These are phyloP conservation scores for Gnathonemus echidnorhynchus DNA, from an alignment of 2,113 vertebrate genomes.

Conservation along the genomic window DNA sequence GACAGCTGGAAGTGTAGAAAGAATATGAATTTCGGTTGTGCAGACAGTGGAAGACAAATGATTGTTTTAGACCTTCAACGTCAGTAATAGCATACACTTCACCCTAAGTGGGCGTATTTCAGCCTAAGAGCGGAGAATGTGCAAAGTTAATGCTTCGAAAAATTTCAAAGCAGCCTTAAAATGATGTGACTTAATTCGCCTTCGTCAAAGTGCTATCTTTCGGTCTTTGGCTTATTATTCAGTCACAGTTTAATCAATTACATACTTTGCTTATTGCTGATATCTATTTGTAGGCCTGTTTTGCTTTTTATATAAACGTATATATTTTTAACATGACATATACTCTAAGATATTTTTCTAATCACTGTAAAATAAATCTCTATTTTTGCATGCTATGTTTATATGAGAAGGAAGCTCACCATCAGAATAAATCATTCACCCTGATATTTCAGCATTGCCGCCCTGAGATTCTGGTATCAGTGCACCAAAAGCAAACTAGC, in stretches of 20 bases:
- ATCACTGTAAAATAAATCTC: constrained; percentile 12
- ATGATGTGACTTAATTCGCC: neutral
- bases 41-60: neutral
- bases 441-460: constrained; percentile 39
- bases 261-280: constrained; percentile 28
- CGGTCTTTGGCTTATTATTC: constrained; percentile 40
- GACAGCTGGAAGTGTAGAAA: neutral
- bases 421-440: constrained; percentile 33
- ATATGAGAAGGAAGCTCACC: constrained; percentile 27
- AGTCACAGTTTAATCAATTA: constrained; percentile 10
- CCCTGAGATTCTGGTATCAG: constrained; percentile 35
- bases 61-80: neutral
- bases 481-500: constrained; percentile 10
- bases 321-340: neutral
- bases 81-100: neutral
- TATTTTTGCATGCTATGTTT: constrained; percentile 5
- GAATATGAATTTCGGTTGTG: neutral
- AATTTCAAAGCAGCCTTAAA: constrained; percentile 27
- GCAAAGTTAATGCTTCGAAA: neutral
- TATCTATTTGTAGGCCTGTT: constrained; percentile 17
- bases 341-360: neutral
- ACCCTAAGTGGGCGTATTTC: neutral
- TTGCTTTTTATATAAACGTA: constrained; percentile 22
- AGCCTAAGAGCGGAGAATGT: neutral
- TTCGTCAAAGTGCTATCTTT: constrained; percentile 8